phyloP scores from a whole-genome alignment of 1,140 invertebrate species.

The Hycleus phaleratus region DNA sequence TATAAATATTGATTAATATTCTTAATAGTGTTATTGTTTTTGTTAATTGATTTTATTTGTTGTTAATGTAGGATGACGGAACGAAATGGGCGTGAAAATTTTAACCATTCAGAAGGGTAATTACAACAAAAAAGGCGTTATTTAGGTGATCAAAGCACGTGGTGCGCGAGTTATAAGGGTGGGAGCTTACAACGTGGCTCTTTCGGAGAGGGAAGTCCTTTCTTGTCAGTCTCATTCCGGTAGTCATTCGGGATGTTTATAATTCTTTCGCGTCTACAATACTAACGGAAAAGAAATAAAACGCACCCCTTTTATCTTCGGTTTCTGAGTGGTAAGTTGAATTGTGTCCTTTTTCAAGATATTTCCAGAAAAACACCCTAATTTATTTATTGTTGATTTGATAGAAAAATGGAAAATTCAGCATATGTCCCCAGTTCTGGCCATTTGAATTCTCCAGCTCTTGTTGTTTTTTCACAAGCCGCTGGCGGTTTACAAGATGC shows the following conservation, averaged over 20 bases:
- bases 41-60: too few relatives aligned
- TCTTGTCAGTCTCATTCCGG: conserved; percentile 19
- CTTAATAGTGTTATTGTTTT: too few relatives aligned
- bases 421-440: conserved; percentile 43
- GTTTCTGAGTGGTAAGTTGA: neutral
- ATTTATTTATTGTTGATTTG: conserved; percentile 9
- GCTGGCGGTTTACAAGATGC: conserved; percentile 65
- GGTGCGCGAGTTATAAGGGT: conserved; percentile 18
- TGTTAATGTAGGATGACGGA: too few relatives aligned
- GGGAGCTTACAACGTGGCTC: conserved; percentile 17
- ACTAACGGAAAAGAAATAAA: conserved; percentile 4
- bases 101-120: too few relatives aligned
- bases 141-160: conserved; percentile 17
- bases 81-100: too few relatives aligned
- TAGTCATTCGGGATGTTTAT: conserved; percentile 7
- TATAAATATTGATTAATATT: too few relatives aligned
- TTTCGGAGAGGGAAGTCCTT: conserved; percentile 14
- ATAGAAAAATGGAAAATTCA: conserved; percentile 38
- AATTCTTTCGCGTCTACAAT: conserved; percentile 14
- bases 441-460: conserved; percentile 66
- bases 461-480: conserved; percentile 73
- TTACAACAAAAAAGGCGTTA: conserved; percentile 9
- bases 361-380: neutral
- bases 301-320: neutral
- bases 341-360: neutral